phyloP scores from a whole-genome alignment of 2,888 invertebrate species.

The Sinopyrophorus schimmeli region DNA sequence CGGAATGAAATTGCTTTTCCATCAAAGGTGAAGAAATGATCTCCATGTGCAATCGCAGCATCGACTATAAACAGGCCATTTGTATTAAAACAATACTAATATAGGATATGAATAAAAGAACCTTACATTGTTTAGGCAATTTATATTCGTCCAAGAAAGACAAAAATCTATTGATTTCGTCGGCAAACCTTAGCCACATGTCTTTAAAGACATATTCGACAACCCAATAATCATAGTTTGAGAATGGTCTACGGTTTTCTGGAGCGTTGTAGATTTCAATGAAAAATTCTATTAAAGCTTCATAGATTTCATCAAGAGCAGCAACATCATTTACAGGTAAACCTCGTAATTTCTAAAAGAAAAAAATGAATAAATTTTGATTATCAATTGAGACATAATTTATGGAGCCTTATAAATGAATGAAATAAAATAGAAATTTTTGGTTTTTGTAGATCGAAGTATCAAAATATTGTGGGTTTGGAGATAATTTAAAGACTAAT shows the following conservation, averaged over 20 bases:
- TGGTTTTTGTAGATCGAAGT: neutral
- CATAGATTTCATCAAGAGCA: constrained; percentile 63
- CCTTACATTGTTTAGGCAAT: too few species aligned
- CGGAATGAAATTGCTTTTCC: constrained; percentile 77
- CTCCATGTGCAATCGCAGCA: constrained; percentile 75
- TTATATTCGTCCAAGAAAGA: too few species aligned
- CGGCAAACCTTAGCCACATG: too few species aligned
- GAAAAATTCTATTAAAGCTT: constrained; percentile 49
- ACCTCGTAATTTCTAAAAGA: constrained; percentile 58
- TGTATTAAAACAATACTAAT: too few species aligned
- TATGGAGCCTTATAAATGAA: neutral
- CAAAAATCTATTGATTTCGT: too few species aligned
- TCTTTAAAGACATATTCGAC: too few species aligned
- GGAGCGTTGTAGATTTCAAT: constrained; percentile 57
- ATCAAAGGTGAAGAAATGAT: constrained; percentile 88
- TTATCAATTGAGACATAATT: neutral
- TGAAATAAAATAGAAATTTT: neutral
- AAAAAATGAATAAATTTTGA: neutral
- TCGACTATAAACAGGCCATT: too few species aligned
- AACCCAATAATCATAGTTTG: too few species aligned
- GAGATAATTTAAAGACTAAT: too few species aligned
- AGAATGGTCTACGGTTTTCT: too few species aligned
- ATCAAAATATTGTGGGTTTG: neutral
- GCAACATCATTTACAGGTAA: constrained; percentile 65
- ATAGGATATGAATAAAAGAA: too few species aligned